Conservation (phyloP, 2,888 invertebrate genomes). For the Lingula anatina region DNA sequence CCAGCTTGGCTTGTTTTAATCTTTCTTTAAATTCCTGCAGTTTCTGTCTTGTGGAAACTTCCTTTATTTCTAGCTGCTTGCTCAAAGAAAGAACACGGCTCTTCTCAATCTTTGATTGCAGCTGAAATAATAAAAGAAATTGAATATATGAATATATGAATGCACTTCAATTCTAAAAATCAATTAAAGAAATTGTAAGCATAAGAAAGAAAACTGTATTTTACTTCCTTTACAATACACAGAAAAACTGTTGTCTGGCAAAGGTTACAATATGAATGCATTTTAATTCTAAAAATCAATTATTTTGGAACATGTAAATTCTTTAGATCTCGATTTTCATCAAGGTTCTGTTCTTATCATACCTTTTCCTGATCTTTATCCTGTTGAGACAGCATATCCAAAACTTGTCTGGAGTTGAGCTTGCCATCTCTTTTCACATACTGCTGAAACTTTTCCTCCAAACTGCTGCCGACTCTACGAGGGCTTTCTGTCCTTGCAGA, state of each 20-base stretch:
- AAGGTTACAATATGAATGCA: too few relatives aligned
- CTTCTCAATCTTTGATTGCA: conserved; percentile 22
- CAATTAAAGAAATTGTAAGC: too few relatives aligned
- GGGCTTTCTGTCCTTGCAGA: conserved; percentile 3
- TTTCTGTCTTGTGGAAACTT: conserved; percentile 37
- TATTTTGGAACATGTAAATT: too few relatives aligned
- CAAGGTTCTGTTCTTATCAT: too few relatives aligned
- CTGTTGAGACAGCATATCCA: conserved; percentile 32
- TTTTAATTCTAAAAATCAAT: too few relatives aligned
- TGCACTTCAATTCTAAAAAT: too few relatives aligned
- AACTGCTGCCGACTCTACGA: not conserved
- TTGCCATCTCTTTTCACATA: conserved; percentile 32
- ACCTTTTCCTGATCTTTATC: conserved; percentile 36
- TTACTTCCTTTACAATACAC: too few relatives aligned
- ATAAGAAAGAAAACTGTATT: too few relatives aligned
- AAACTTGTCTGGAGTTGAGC: conserved; percentile 36
- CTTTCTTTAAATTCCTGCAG: conserved; percentile 36
- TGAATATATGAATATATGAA: too few relatives aligned
- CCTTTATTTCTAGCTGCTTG: conserved; percentile 34
- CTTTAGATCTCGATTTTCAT: too few relatives aligned
- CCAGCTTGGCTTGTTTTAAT: too few relatives aligned
- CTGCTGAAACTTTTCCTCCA: conserved; percentile 30
- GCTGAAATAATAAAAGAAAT: conserved; percentile 18
- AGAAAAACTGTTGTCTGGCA: too few relatives aligned
- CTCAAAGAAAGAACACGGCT: conserved; percentile 25